Conservation (phyloP, 2,113 vertebrate genomes). For the Ameiurus melas region DNA sequence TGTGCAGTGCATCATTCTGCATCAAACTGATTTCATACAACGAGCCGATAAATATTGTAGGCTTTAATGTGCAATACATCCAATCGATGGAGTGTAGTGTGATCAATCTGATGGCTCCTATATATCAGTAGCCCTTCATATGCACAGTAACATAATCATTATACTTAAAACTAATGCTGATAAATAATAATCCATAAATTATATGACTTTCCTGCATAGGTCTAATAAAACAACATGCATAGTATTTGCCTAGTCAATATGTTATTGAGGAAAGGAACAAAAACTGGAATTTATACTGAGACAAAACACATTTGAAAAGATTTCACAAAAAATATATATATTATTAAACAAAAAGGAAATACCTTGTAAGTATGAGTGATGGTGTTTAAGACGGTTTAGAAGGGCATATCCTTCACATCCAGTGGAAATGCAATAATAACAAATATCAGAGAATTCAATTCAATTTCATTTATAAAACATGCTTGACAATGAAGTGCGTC, state of each 20-base stretch:
- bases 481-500: neutral
- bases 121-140: neutral
- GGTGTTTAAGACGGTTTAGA: neutral
- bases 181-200: neutral
- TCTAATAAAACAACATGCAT: neutral
- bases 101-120: neutral
- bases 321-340: neutral
- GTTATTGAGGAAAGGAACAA: neutral
- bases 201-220: neutral
- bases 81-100: neutral
- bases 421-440: neutral
- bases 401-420: neutral
- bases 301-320: too few species aligned
- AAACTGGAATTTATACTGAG: neutral
- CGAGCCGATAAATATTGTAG: neutral
- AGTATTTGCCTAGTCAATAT: neutral
- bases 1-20: neutral
- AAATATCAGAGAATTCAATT: neutral
- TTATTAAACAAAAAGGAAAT: neutral
- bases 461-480: too few species aligned
- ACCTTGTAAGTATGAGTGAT: neutral
- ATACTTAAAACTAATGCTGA: neutral
- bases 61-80: neutral
- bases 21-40: neutral
- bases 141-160: neutral